These are phyloP conservation scores for Pristionchus mayeri DNA, from an alignment of 2,888 invertebrate species.

Conservation along the genomic window DNA sequence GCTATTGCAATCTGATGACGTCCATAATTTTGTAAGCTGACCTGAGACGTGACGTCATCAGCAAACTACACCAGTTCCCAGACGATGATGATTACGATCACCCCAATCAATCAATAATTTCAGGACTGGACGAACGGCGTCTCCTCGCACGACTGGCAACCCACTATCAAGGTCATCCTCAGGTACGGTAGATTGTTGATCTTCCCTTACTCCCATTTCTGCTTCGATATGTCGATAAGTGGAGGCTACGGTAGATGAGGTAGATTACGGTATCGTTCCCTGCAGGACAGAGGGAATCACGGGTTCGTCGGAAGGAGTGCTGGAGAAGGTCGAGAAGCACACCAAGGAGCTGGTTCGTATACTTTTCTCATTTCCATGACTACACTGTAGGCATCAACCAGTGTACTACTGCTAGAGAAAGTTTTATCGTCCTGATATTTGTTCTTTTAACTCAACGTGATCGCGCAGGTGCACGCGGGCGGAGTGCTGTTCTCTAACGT, in stretches of 20 bases:
- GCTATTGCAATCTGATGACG: too few species aligned
- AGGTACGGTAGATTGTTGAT: conserved; percentile 51
- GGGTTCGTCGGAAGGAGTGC: conserved; percentile 51
- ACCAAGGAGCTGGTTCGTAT: too few species aligned
- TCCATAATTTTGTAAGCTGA: too few species aligned
- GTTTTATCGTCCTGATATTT: too few species aligned
- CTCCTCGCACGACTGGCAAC: conserved; percentile 63
- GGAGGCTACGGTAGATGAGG: neutral
- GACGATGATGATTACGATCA: neutral
- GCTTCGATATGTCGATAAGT: neutral
- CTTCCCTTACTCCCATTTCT: conserved; percentile 35
- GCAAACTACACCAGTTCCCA: too few species aligned
- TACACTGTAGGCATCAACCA: too few species aligned
- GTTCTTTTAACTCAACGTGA: too few species aligned
- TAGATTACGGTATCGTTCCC: too few species aligned
- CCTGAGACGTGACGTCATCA: too few species aligned
- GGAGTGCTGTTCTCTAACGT: conserved; percentile 70
- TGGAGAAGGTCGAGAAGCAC: conserved; percentile 52
- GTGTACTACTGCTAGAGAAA: too few species aligned
- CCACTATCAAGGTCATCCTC: conserved; percentile 66
- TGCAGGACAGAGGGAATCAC: conserved; percentile 64
- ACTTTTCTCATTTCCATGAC: too few species aligned
- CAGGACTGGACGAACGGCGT: conserved; percentile 56
- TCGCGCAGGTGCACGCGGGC: conserved; percentile 53
- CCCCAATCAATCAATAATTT: neutral